Evolutionary conservation across 2,888 invertebrate genomes (phyloP), one percentile per base, ranked within the genome.

Genomic region (Metopia argyrocephala): DNA sequence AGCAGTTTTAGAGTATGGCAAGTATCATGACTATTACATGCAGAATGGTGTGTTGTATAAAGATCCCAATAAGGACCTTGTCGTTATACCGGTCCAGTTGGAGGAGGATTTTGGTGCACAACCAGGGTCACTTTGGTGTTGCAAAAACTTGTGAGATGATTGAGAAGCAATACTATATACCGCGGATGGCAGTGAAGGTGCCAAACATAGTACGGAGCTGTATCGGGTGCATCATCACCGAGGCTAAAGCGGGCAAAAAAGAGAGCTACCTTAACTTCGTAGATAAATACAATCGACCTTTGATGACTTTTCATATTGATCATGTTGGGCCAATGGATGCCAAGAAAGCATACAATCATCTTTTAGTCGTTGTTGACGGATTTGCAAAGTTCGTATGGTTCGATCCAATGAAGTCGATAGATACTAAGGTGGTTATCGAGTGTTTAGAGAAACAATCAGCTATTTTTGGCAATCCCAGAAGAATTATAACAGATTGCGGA

Each of bases 351-450:
- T 73, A 73, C 25, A 73, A 64, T 23, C 23, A 75, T 15, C 0
- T 82, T 6, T 54, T 78, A 0, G 50, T 52, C 0, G 46, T 70
- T 15, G 62, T 80, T 1, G 75, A 79, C 31, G 48, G 56, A 1
- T 78, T 80, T 25, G 28, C 62, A 0, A 79, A 82, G 46, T 76
- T 75, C 57, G 66, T 71, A 3, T 79, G 82, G 78, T 48, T 76
- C 5, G 56, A 74, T 64, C 71, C 81, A 6, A 79, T 78, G 3
- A 83, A 80, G 28, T 59, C 71, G 0, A 83, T 73, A 5, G 68
- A 66, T 15, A 2, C 64, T 0, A 70, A 74, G 20, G 56, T 57
- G n/a, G 75, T 54, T 25, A 66, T 25, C 4, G 71, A 64, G 1
- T 73, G 56, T 28, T 56, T 73, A 15, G 64, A 65, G 12, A 64